Evolutionary conservation across 2,113 vertebrate genomes (phyloP).

Genomic region (Cranoglanis bouderius): DNA sequence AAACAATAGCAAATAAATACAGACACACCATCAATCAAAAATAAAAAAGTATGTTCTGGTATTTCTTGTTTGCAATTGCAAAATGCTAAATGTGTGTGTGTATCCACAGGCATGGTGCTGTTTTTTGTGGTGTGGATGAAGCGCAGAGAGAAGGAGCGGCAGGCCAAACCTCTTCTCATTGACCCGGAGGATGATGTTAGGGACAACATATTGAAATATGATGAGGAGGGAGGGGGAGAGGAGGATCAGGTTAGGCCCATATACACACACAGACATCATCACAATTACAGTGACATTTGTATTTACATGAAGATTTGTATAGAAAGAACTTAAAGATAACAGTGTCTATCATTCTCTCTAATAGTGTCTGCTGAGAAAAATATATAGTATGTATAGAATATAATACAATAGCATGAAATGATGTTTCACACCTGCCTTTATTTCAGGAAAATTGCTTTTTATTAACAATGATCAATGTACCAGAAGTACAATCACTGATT

Average conservation of each 20-base stretch:
- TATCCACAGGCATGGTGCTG: slow-evolving; percentile 85
- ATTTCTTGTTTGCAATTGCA: not conserved
- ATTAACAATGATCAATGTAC: not conserved
- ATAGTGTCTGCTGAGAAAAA: not conserved
- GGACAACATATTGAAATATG: slow-evolving; percentile 96
- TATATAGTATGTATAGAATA: not conserved
- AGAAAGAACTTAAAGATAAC: not conserved
- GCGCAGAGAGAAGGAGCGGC: slow-evolving; percentile 89
- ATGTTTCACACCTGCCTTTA: not conserved
- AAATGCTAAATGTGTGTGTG: not conserved
- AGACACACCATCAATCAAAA: not conserved
- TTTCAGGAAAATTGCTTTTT: not conserved
- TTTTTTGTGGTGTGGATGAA: slow-evolving; percentile 95
- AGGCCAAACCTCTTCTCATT: slow-evolving; percentile 92
- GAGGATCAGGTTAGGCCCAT: slow-evolving; percentile 87
- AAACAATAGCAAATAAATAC: no score
- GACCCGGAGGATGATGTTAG: slow-evolving; percentile 95
- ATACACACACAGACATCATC: not conserved
- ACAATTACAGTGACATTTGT: not conserved
- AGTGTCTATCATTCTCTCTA: not conserved
- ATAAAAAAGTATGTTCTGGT: not conserved
- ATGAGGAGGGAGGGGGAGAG: slow-evolving; percentile 95
- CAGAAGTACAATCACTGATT: not conserved
- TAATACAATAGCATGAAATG: not conserved
- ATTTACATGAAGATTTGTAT: not conserved